phyloP scores from a whole-genome alignment of 2,797 vertebrate species.

The Rhinatrema bivittatum region DNA sequence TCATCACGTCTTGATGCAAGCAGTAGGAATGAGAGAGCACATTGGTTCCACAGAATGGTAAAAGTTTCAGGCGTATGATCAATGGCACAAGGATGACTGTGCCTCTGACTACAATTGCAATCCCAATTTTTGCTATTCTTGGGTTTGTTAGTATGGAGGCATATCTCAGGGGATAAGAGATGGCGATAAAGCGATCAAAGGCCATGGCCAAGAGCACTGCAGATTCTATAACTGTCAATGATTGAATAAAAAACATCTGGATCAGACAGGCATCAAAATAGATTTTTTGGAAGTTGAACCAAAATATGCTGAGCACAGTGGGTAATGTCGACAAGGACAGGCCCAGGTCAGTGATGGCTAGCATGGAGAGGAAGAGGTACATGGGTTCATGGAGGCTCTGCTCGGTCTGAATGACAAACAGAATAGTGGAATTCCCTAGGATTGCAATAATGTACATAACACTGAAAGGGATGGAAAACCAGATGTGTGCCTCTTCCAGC shows the following conservation, averaged over 20 bases:
- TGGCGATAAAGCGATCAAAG: constrained; percentile 8
- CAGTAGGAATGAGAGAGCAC: constrained; percentile 40
- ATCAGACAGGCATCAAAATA: not conserved
- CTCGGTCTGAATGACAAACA: not conserved
- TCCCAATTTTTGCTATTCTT: constrained; percentile 17
- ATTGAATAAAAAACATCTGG: too few relatives aligned
- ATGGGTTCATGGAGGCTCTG: constrained; percentile 7
- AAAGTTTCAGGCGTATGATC: constrained; percentile 3
- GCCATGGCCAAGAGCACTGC: too few relatives aligned
- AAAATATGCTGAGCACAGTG: not conserved
- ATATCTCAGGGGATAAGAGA: constrained; percentile 12
- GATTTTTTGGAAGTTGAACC: not conserved
- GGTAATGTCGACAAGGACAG: not conserved
- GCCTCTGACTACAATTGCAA: constrained; percentile 35
- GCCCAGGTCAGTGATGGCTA: constrained; percentile 1
- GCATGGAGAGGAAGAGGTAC: constrained; percentile 7
- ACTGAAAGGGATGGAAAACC: constrained; percentile 22
- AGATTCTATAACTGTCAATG: too few relatives aligned
- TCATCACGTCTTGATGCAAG: constrained; percentile 33
- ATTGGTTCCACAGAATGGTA: constrained; percentile 25
- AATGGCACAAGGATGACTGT: constrained; percentile 17
- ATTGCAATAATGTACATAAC: constrained; percentile 1
- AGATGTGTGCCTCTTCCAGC: constrained; percentile 4
- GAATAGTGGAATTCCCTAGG: constrained; percentile 6
- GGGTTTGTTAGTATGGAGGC: constrained; percentile 52